Conservation (phyloP, 2,797 vertebrate species). For the Setipinna tenuifilis region DNA sequence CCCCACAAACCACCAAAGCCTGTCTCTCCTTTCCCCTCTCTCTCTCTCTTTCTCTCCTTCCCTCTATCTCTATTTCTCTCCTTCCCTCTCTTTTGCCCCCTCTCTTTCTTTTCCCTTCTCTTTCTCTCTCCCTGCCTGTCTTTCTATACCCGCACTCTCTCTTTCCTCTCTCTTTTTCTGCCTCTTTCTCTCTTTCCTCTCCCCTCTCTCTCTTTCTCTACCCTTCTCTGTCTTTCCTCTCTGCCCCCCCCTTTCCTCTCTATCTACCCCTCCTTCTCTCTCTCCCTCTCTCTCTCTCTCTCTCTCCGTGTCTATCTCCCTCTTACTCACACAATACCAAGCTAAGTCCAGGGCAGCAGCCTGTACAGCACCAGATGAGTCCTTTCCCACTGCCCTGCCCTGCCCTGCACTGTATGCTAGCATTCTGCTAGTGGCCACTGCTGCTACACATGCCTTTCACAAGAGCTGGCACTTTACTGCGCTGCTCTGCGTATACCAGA, state of each 20-base stretch:
- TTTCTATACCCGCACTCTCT: too few species aligned
- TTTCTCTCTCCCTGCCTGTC: too few species aligned
- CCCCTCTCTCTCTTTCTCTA: neutral
- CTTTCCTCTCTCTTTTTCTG: conserved; percentile 29
- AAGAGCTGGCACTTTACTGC: conserved; percentile 13
- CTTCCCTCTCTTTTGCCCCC: neutral
- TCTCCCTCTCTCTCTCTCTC: conserved; percentile 23
- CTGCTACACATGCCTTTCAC: conserved; percentile 8
- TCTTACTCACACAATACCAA: neutral
- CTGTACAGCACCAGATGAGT: neutral
- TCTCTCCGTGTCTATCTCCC: neutral
- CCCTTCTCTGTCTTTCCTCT: too few species aligned
- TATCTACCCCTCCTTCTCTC: conserved; percentile 8
- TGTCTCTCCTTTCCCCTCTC: neutral
- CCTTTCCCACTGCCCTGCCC: neutral
- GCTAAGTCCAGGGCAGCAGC: neutral
- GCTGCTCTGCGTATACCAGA: neutral
- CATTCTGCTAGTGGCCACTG: neutral
- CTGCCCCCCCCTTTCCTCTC: neutral
- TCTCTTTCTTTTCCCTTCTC: too few species aligned
- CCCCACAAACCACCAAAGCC: conserved; percentile 26
- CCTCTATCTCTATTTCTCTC: neutral
- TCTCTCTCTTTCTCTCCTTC: neutral
- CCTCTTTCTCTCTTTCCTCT: conserved; percentile 33
- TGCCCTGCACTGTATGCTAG: neutral